Evolutionary conservation across 2,888 invertebrate genomes (phyloP).

Genomic region (Agrotis puta): DNA sequence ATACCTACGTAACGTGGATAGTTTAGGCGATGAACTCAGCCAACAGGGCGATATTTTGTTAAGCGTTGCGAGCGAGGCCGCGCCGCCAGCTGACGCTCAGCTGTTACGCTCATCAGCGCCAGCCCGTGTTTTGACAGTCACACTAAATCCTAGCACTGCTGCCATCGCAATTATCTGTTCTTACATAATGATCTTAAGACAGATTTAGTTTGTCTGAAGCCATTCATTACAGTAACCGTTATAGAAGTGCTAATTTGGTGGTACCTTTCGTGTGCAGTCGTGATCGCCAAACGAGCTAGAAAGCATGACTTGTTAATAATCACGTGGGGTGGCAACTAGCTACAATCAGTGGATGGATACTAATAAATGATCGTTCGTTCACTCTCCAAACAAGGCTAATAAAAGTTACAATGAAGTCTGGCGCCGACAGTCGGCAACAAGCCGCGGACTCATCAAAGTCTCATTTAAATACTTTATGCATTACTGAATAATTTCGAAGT

Average conservation of each 20-base stretch:
- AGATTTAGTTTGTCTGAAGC: slow-evolving; percentile 50
- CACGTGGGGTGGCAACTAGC: slow-evolving; percentile 57
- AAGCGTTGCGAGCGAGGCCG: slow-evolving; percentile 70
- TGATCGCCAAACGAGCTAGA: slow-evolving; percentile 27
- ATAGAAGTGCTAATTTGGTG: slow-evolving; percentile 32
- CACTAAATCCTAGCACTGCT: slow-evolving; percentile 67
- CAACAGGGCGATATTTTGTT: slow-evolving; percentile 74
- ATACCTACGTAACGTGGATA: slow-evolving; percentile 68
- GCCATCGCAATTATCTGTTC: slow-evolving; percentile 71
- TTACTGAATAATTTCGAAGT: slow-evolving; percentile 37
- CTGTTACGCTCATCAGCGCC: slow-evolving; percentile 83
- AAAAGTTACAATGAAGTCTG: slow-evolving; percentile 72
- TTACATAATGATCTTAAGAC: slow-evolving; percentile 49
- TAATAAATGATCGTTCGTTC: slow-evolving; percentile 72
- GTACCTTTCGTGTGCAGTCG: slow-evolving; percentile 25
- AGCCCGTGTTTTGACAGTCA: slow-evolving; percentile 73
- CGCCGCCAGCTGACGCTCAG: slow-evolving; percentile 81
- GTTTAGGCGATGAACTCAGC: slow-evolving; percentile 85
- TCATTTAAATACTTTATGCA: slow-evolving; percentile 64
- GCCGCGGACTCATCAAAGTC: slow-evolving; percentile 61
- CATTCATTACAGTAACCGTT: slow-evolving; percentile 36
- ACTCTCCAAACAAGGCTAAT: slow-evolving; percentile 71
- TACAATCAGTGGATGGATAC: slow-evolving; percentile 68
- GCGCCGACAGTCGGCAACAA: slow-evolving; percentile 70
- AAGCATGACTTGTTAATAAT: slow-evolving; percentile 44